These are phyloP conservation scores for Dynastes tityus DNA, from an alignment of 2,888 invertebrate species.

Conservation along the genomic window DNA sequence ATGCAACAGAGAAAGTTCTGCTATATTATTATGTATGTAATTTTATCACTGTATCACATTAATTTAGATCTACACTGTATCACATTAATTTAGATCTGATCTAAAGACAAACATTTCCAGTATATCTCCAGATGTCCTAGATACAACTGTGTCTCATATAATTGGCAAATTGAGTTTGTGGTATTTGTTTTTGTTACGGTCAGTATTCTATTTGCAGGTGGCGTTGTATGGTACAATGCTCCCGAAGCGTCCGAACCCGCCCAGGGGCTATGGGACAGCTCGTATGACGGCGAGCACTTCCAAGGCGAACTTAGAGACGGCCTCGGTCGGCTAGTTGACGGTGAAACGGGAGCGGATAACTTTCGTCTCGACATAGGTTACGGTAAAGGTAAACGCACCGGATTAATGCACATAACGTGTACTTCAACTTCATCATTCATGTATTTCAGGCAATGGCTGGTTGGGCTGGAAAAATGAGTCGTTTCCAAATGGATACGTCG, in stretches of 20 bases:
- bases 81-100: slow-evolving; percentile 22
- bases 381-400: slow-evolving; percentile 72
- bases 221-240: slow-evolving; percentile 73
- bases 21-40: not conserved
- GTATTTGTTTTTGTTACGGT: slow-evolving; percentile 42
- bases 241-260: slow-evolving; percentile 73
- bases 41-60: slow-evolving; percentile 12
- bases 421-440: slow-evolving; percentile 35
- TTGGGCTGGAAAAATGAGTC: slow-evolving; percentile 81
- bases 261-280: slow-evolving; percentile 75
- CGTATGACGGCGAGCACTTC: slow-evolving; percentile 76
- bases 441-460: slow-evolving; percentile 79
- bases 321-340: slow-evolving; percentile 81
- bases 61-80: not conserved
- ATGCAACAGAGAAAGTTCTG: no score
- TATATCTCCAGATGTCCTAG: slow-evolving; percentile 5
- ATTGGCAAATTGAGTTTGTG: slow-evolving; percentile 38
- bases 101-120: slow-evolving; percentile 17
- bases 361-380: slow-evolving; percentile 76
- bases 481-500: slow-evolving; percentile 73
- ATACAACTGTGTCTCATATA: slow-evolving; percentile 33
- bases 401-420: slow-evolving; percentile 51
- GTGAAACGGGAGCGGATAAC: slow-evolving; percentile 76
- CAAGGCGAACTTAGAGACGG: slow-evolving; percentile 74
- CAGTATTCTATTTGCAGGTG: slow-evolving; percentile 70